Percentiles rank a stretch among this genome's conserved stretches.
Conservation (phyloP, 2,888 invertebrate species). For the Tridacna gigas region DNA sequence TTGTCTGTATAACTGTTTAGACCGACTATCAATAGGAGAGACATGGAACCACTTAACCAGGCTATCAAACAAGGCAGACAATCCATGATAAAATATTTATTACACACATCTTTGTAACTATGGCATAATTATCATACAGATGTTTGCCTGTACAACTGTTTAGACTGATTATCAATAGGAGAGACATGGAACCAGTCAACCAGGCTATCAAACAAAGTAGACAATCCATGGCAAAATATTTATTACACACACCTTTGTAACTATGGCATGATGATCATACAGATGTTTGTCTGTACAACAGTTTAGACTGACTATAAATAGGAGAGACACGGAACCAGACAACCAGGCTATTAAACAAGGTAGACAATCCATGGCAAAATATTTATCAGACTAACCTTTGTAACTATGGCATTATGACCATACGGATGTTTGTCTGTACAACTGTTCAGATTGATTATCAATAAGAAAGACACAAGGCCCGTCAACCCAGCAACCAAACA, state of each 20-base stretch:
- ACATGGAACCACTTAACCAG: slow-evolving; percentile 92
- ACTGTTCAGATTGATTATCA: slow-evolving; percentile 95
- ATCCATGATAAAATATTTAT: too few relatives aligned
- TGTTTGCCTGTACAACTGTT: slow-evolving; percentile 91
- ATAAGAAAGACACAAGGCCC: slow-evolving; percentile 93
- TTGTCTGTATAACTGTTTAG: slow-evolving; percentile 92
- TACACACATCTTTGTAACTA: slow-evolving; percentile 69
- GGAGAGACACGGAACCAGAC: slow-evolving; percentile 93
- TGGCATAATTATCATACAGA: slow-evolving; percentile 73
- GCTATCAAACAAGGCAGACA: slow-evolving; percentile 90
- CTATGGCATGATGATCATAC: slow-evolving; percentile 72
- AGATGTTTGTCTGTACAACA: slow-evolving; percentile 90
- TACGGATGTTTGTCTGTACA: slow-evolving; percentile 88
- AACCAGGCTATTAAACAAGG: slow-evolving; percentile 92
- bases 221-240: too few relatives aligned
- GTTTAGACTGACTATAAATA: slow-evolving; percentile 94
- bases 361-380: too few relatives aligned
- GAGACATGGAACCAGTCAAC: slow-evolving; percentile 93
- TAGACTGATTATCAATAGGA: slow-evolving; percentile 93
- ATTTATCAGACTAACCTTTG: slow-evolving; percentile 60
- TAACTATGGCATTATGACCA: slow-evolving; percentile 72
- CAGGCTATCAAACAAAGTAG: slow-evolving; percentile 92
- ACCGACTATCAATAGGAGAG: slow-evolving; percentile 94
- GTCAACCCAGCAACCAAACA: slow-evolving; percentile 93
- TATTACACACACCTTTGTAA: slow-evolving; percentile 65